Evolutionary conservation across 2,113 vertebrate species (phyloP).

Genomic region (Corynorhinus townsendii): DNA sequence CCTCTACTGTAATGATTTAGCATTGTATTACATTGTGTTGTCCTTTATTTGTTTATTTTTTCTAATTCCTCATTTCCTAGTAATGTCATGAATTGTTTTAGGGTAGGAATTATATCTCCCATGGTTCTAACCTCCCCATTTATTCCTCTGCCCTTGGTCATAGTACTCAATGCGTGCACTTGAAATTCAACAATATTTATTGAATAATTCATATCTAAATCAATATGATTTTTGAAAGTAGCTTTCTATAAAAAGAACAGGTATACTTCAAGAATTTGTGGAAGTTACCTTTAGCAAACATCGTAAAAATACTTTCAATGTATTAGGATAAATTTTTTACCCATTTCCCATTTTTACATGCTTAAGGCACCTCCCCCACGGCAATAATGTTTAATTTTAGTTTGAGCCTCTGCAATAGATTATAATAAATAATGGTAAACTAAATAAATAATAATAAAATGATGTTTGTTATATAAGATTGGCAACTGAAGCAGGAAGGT

Average conservation of each 20-base stretch:
- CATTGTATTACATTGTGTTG: background rate
- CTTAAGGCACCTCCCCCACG: background rate
- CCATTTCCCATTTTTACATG: background rate
- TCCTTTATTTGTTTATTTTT: background rate
- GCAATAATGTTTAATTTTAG: background rate
- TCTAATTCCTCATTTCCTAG: background rate
- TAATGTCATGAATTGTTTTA: background rate
- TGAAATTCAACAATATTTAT: background rate
- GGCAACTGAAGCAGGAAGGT: background rate
- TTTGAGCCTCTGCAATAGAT: background rate
- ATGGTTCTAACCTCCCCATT: background rate
- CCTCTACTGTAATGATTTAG: background rate
- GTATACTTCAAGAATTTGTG: background rate
- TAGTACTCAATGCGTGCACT: background rate
- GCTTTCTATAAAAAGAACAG: background rate
- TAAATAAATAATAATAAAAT: background rate
- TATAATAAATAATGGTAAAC: background rate
- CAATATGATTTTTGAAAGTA: background rate
- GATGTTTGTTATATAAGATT: background rate
- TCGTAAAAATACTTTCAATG: background rate
- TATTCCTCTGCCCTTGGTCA: background rate
- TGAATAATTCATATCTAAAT: constrained; percentile 43
- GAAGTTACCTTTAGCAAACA: background rate
- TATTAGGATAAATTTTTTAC: background rate
- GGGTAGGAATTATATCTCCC: background rate